phyloP scores from a whole-genome alignment of 2,113 vertebrate genomes.

The Nesoenas mayeri region DNA sequence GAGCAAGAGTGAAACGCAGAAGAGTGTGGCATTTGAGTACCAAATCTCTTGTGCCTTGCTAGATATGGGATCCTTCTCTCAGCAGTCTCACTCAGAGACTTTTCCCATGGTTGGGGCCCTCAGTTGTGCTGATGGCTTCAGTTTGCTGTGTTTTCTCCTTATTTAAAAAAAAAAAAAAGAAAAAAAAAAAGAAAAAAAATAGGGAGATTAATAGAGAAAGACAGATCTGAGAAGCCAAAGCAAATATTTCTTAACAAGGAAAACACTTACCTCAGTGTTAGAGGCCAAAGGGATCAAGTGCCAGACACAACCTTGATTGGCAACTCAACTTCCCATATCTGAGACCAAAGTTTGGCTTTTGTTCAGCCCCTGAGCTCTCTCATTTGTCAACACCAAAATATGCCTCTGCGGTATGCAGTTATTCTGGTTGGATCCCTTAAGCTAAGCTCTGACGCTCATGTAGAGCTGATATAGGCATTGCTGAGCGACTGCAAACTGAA shows the following conservation, averaged over 20 bases:
- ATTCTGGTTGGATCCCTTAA: neutral
- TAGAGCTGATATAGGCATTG: neutral
- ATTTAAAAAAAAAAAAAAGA: neutral
- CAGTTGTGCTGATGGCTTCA: fast-evolving
- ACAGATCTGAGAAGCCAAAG: neutral
- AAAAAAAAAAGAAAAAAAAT: no score
- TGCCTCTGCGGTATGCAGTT: neutral
- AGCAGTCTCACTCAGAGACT: neutral
- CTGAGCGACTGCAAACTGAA: neutral
- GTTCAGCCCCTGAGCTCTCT: neutral
- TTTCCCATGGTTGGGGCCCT: neutral
- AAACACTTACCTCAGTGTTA: neutral
- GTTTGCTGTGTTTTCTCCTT: neutral
- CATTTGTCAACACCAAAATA: neutral
- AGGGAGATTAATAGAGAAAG: neutral
- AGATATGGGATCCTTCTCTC: neutral
- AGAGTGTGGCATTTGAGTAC: neutral
- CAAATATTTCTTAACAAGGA: neutral
- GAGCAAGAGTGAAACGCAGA: neutral
- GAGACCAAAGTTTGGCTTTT: neutral
- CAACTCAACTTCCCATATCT: neutral
- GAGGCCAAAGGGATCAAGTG: neutral
- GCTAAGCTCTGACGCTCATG: neutral
- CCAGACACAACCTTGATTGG: neutral
- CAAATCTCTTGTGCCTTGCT: neutral